Conservation (phyloP, 2,797 vertebrate genomes). For the Hoplostethus atlanticus region DNA sequence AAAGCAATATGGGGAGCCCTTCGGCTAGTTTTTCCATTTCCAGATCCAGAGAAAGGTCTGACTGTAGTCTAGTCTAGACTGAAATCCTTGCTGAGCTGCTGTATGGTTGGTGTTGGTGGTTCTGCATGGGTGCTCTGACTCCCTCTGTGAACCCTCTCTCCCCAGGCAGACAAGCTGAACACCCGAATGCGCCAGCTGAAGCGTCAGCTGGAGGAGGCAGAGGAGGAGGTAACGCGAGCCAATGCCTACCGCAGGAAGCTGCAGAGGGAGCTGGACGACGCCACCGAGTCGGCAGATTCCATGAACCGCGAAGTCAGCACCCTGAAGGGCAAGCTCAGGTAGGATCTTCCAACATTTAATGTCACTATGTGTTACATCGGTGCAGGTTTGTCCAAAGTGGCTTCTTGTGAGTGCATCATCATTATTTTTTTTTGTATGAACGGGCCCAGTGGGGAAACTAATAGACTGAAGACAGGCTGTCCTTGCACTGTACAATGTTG, state of each 20-base stretch:
- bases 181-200: conserved; percentile 94
- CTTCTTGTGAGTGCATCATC: background rate
- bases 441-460: no score
- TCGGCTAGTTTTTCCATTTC: background rate
- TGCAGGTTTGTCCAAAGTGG: background rate
- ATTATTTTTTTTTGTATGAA: no score
- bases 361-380: background rate
- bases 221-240: conserved; percentile 93
- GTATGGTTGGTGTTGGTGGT: conserved; percentile 2
- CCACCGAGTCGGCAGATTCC: conserved; percentile 88
- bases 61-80: background rate
- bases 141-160: background rate
- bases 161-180: conserved; percentile 93
- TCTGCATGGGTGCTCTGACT: background rate
- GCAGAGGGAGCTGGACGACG: conserved; percentile 95
- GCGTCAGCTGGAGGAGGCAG: conserved; percentile 94
- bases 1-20: background rate
- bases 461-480: background rate
- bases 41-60: background rate
- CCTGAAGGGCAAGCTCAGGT: conserved; percentile 94
- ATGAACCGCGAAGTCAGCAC: conserved; percentile 95
- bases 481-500: background rate
- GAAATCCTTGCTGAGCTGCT: conserved; percentile 7
- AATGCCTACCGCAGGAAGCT: conserved; percentile 94
- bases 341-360: background rate